Evolutionary conservation across 2,797 vertebrate genomes (phyloP).

Genomic region (Selene dorsalis): DNA sequence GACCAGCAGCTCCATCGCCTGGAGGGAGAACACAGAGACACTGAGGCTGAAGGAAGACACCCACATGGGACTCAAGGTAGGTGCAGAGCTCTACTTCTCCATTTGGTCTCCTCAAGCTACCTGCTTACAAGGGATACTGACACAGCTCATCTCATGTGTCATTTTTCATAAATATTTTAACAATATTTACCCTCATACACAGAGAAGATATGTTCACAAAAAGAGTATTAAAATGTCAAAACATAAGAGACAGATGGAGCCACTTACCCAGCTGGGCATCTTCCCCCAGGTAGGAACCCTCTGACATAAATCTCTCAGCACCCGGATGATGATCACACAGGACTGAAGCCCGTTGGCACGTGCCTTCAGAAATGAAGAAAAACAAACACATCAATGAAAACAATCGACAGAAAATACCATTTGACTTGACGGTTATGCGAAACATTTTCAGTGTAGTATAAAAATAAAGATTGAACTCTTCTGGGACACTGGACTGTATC

Average conservation of each 20-base stretch:
- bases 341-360: slow-evolving; percentile 89
- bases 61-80: neutral
- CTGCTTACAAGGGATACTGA: neutral
- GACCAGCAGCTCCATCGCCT: slow-evolving; percentile 87
- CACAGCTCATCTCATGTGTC: neutral
- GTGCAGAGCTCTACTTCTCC: neutral
- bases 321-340: slow-evolving; percentile 88
- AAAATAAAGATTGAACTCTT: too few relatives aligned
- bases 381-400: neutral
- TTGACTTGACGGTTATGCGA: too few relatives aligned
- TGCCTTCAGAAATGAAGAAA: slow-evolving; percentile 76
- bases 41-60: neutral
- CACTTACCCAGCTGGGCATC: slow-evolving; percentile 87
- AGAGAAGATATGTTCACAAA: neutral
- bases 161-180: too few relatives aligned
- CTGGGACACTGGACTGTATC: too few relatives aligned
- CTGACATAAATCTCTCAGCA: slow-evolving; percentile 88
- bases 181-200: neutral
- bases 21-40: neutral
- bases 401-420: too few relatives aligned
- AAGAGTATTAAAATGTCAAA: neutral
- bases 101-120: neutral
- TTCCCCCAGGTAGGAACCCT: slow-evolving; percentile 88
- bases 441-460: too few relatives aligned
- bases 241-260: neutral